Percentiles rank a stretch among this genome's conserved stretches.
phyloP scores from a whole-genome alignment of 2,113 vertebrate species.

The Rhynchomys soricoides region DNA sequence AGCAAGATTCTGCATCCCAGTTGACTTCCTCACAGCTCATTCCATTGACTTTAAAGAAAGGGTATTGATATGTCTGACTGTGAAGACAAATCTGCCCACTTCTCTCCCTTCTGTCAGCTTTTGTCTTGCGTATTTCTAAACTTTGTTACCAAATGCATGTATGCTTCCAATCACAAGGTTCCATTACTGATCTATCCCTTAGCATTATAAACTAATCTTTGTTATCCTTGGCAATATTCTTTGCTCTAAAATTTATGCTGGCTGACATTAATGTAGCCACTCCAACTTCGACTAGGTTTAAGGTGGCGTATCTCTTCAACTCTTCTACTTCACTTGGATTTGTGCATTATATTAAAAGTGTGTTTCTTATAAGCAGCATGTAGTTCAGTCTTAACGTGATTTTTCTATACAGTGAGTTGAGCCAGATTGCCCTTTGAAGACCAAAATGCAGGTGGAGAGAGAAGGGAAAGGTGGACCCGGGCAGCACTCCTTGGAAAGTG shows the following conservation, averaged over 20 bases:
- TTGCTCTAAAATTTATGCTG: conserved; percentile 37
- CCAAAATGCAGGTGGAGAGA: conserved; percentile 44
- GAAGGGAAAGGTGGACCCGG: conserved; percentile 37
- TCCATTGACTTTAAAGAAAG: background rate
- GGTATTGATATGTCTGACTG: background rate
- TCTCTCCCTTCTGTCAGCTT: background rate
- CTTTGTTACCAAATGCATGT: background rate
- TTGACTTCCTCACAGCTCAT: background rate
- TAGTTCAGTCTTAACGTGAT: background rate
- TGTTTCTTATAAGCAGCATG: background rate
- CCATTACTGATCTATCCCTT: background rate
- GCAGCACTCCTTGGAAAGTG: conserved; percentile 40
- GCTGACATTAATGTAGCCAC: background rate
- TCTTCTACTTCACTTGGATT: background rate
- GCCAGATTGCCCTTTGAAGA: conserved; percentile 60
- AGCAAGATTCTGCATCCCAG: background rate
- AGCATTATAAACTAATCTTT: background rate
- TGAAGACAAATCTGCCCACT: background rate
- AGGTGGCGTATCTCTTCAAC: background rate
- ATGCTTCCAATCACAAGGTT: background rate
- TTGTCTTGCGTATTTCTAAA: conserved; percentile 35
- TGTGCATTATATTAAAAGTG: background rate
- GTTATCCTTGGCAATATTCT: conserved; percentile 1
- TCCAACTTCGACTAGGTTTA: conserved; percentile 11
- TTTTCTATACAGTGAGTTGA: background rate